phyloP scores from a whole-genome alignment of 2,113 vertebrate genomes.

The Microcebus ravelobensis region DNA sequence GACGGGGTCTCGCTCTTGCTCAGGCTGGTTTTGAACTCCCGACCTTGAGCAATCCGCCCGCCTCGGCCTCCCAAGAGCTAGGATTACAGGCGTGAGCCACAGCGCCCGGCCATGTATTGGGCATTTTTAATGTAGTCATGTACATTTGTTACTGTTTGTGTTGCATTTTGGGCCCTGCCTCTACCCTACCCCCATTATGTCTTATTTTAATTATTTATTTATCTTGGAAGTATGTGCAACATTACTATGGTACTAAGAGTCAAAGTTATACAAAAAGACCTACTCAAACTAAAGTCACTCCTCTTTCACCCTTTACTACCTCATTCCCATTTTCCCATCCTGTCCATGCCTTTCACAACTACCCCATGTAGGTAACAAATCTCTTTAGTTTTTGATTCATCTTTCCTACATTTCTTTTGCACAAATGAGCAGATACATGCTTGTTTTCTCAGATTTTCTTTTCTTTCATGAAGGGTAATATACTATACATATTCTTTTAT shows the following conservation, averaged over 20 bases:
- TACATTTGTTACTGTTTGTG: background rate
- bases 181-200: background rate
- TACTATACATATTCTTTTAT: background rate
- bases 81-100: no score
- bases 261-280: background rate
- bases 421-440: background rate
- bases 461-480: background rate
- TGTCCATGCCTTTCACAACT: background rate
- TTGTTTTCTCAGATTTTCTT: conserved; percentile 15
- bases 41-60: no score
- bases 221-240: background rate
- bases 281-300: background rate
- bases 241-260: background rate
- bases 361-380: background rate
- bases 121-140: background rate
- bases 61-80: no score
- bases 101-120: no score
- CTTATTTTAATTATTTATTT: conserved; percentile 23
- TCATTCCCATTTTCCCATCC: background rate
- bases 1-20: no score
- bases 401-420: background rate
- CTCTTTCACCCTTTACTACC: background rate
- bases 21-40: no score
- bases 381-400: background rate
- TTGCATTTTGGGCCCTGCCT: background rate